Base-by-base conservation (phyloP, 2,888 invertebrate species). In the Ypsolopha scabrella region DNA sequence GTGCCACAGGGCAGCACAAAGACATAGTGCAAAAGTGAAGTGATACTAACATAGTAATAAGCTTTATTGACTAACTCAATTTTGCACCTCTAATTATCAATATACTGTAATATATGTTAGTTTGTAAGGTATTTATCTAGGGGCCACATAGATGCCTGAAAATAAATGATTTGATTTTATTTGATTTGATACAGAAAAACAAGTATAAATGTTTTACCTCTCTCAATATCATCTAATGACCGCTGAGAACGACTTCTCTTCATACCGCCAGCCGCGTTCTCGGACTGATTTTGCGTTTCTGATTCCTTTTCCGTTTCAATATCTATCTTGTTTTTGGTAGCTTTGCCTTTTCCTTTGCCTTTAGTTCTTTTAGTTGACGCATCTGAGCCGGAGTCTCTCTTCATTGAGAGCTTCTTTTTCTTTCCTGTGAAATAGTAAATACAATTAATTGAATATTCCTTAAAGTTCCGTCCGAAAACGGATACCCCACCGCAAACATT, bases 181-280 rank as follows among this genome's bases (percentile, higher is more conserved):
- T n/a, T n/a, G n/a, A n/a, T n/a, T n/a, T n/a, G n/a, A n/a, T n/a
- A n/a, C n/a, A n/a, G n/a, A 24, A 24, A 24, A 24, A 24, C 4
- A 24, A 24, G 4, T 24, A 24, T 24, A 24, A 24, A 24, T 24
- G 24, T 24, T 24, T 54, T 55, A 83, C 85, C 83, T 80, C 73
- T 72, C 0, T 80, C 76, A 7, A 78, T 66, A 58, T 83, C 80
- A 0, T 71, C 81, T 33, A 76, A 45, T 0, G 85, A 83, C 1
- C 81, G 67, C 52, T 85, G 78, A 0, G 85, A 83, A 1, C 82
- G 64, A 51, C 69, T 80, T 41, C 83, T 69, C 55, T 85, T 85
- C 0, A 80, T 67, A 0, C 79, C 76, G 10, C 72, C 51, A 10
- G 10, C 36, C 2, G 7, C 8, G 24, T 46, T 43, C 10, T 46